Evolutionary conservation across 2,797 vertebrate species (phyloP), one percentile per base, ranked within the genome.

Genomic region (Hemibagrus guttatus): DNA sequence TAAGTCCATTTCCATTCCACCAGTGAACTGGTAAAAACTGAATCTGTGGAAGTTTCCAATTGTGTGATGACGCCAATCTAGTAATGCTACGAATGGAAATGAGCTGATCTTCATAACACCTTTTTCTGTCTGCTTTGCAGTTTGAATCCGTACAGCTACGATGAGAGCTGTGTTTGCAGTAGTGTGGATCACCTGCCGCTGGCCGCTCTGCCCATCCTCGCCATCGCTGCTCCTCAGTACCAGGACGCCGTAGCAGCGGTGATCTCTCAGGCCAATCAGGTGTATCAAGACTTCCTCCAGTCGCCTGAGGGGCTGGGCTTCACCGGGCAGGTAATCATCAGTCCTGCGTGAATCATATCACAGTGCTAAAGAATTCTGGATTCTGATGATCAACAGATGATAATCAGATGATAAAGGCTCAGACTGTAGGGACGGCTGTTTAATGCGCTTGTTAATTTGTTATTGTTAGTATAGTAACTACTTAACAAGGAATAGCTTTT

Each of bases 131-230:
- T 14, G 31, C 21, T 83, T 58, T 54, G 14, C 84, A 99, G 98
- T 93, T 94, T 99, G 91, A 99, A 97, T 90, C 98, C 98, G 31
- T 99, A 97, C 93, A 97, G 97, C 93, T 98, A 97, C 0, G 98
- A 99, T 9, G 97, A 98, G 92, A 95, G 95, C 86, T 98, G 97
- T 86, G 95, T 98, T 87, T 97, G 96, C 93, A 98, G 94, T 93
- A 98, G 97, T 84, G 97, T 98, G 95, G 98, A 99, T 94, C 98
- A 99, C 91, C 96, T 99, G 89, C 98, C 98, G 0, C 94, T 99
- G 94, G 98, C 98, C 28, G 98, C 98, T 66, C 94, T 99, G 89
- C 98, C 98, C 56, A 95, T 99, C 86, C 93, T 99, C 89, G 97
- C 98, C 92, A 97, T 98, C 88, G 98, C 98, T 9, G 95, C 97